These are phyloP conservation scores for Aulostomus chinensis DNA, from an alignment of 2,797 vertebrate genomes.

Conservation along the genomic window DNA sequence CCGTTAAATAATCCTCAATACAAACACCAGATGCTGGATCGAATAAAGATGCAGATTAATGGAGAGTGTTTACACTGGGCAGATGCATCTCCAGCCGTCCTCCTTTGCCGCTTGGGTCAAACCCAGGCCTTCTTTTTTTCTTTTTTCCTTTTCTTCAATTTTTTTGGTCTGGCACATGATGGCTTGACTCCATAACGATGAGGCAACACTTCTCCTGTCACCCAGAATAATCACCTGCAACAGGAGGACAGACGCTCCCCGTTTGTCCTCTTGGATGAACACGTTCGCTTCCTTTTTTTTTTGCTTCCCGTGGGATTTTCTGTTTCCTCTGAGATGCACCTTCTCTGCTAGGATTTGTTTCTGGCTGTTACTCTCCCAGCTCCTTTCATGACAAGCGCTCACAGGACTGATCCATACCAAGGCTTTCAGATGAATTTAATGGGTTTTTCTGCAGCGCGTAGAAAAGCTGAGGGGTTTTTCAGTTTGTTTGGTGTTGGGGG, in stretches of 20 bases:
- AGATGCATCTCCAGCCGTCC: conserved; percentile 7
- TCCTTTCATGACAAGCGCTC: conserved; percentile 9
- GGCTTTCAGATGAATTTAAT: conserved; percentile 36
- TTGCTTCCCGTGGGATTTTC: conserved; percentile 7
- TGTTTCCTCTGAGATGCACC: not conserved
- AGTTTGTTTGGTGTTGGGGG: conserved; percentile 30
- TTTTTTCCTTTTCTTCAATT: no score
- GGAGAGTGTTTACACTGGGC: conserved; percentile 25
- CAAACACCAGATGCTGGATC: conserved; percentile 39
- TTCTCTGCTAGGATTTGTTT: conserved; percentile 42
- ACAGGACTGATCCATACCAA: conserved; percentile 24
- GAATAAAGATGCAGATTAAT: conserved; percentile 6
- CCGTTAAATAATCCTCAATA: conserved; percentile 25
- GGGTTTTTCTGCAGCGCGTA: conserved; percentile 34
- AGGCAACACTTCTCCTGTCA: conserved; percentile 23
- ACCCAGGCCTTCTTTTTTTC: no score
- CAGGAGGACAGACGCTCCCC: conserved; percentile 40
- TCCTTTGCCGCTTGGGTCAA: conserved; percentile 1
- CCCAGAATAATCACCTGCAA: conserved; percentile 42
- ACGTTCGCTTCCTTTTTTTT: not conserved
- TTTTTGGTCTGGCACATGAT: conserved; percentile 7
- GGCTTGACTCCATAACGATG: conserved; percentile 14
- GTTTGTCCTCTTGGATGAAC: not conserved
- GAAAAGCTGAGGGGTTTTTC: conserved; percentile 14
- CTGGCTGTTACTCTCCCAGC: not conserved